phyloP scores from a whole-genome alignment of 2,797 vertebrate genomes.

The Dendrocincla fuliginosa region DNA sequence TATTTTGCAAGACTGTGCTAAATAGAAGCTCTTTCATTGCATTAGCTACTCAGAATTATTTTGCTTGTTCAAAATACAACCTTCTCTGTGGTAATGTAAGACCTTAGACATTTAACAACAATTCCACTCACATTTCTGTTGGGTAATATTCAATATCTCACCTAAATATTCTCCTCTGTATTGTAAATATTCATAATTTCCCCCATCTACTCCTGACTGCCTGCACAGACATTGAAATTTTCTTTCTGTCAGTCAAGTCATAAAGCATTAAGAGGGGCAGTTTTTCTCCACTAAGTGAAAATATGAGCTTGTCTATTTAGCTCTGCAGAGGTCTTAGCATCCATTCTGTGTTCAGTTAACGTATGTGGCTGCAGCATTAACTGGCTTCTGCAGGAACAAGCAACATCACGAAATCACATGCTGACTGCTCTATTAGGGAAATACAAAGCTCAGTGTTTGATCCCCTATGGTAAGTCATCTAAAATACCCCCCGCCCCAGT shows the following conservation, averaged over 20 bases:
- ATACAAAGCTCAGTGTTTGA: neutral
- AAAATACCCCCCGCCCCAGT: neutral
- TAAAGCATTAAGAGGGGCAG: constrained; percentile 17
- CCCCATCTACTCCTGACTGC: neutral
- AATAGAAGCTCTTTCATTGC: neutral
- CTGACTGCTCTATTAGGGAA: neutral
- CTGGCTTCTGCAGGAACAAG: neutral
- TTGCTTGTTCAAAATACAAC: neutral
- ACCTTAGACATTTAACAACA: constrained; percentile 6
- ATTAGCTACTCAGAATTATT: neutral
- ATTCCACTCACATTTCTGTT: neutral
- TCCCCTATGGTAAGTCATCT: neutral
- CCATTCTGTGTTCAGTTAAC: neutral
- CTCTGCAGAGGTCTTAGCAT: neutral
- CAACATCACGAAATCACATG: neutral
- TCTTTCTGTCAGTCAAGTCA: neutral
- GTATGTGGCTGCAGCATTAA: neutral
- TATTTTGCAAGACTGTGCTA: neutral
- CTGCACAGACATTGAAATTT: neutral
- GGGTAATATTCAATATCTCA: constrained; percentile 12
- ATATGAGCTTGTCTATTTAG: constrained; percentile 23
- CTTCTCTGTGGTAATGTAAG: neutral
- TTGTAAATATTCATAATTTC: constrained; percentile 35
- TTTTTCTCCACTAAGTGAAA: constrained; percentile 39
- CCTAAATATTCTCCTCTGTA: neutral